Evolutionary conservation across 2,113 vertebrate species (phyloP).

Genomic region (Mohoua ochrocephala): DNA sequence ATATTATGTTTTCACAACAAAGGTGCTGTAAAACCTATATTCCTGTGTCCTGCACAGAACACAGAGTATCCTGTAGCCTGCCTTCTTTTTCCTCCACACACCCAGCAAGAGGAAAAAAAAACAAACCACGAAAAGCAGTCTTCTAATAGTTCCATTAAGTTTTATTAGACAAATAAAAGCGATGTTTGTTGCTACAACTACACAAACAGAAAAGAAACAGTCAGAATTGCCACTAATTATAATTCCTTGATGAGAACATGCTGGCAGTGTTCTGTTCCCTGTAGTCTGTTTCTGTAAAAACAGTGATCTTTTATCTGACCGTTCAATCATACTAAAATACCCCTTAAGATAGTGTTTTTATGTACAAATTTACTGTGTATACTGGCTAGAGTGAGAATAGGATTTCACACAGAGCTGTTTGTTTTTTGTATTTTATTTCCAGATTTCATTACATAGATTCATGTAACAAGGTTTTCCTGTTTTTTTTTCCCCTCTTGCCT

Average conservation of each 20-base stretch:
- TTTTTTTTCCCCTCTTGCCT: not conserved
- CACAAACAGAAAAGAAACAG: not conserved
- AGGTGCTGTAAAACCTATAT: not conserved
- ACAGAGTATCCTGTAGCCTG: not conserved
- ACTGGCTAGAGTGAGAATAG: not conserved
- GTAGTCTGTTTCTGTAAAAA: not conserved
- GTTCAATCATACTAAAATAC: not conserved
- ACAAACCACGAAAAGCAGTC: not conserved
- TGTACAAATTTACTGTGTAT: not conserved
- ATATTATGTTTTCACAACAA: not conserved
- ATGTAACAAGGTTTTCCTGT: not conserved
- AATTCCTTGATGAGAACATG: not conserved
- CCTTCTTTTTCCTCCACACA: not conserved
- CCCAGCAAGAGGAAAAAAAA: not conserved
- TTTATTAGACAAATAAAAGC: not conserved
- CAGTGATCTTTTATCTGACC: not conserved
- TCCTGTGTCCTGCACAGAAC: not conserved
- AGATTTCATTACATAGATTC: not conserved
- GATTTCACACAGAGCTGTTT: not conserved
- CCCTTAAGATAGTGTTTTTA: not conserved
- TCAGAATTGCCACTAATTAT: not conserved
- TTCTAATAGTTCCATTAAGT: not conserved
- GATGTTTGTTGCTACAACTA: not conserved
- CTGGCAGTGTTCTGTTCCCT: not conserved
- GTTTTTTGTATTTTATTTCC: not conserved